A percentile compares a stretch with the other conserved stretches of the same genome.
Conservation (phyloP, 2,113 vertebrate genomes). For the Himantopus leucocephalus region DNA sequence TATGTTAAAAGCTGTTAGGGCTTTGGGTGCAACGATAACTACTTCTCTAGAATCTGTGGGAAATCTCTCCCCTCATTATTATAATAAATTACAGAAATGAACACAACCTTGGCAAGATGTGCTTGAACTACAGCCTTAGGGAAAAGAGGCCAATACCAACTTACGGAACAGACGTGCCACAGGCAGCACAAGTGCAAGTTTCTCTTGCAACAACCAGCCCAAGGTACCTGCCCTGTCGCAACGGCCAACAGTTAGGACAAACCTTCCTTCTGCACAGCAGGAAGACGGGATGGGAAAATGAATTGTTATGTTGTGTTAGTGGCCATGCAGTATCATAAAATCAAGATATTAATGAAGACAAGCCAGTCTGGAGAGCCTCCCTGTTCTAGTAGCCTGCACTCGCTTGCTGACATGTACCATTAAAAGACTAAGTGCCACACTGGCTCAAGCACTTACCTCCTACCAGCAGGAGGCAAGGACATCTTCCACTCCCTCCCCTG, state of each 20-base stretch:
- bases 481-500: neutral
- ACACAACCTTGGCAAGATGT: neutral
- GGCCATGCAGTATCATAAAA: neutral
- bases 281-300: neutral
- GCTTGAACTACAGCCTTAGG: neutral
- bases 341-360: neutral
- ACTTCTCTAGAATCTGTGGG: neutral
- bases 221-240: neutral
- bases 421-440: neutral
- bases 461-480: neutral
- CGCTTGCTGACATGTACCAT: neutral
- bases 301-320: neutral
- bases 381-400: neutral
- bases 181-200: neutral
- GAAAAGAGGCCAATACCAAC: neutral
- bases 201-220: neutral
- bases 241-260: neutral
- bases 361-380: neutral
- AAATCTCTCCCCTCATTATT: neutral
- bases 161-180: neutral
- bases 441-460: neutral
- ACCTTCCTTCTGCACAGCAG: neutral
- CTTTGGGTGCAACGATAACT: neutral
- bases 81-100: slow-evolving; percentile 7
- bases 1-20: neutral